Percentiles rank a stretch among this genome's conserved stretches.
These are phyloP conservation scores for Temnothorax longispinosus DNA, from an alignment of 1,140 invertebrate genomes.

Conservation along the genomic window DNA sequence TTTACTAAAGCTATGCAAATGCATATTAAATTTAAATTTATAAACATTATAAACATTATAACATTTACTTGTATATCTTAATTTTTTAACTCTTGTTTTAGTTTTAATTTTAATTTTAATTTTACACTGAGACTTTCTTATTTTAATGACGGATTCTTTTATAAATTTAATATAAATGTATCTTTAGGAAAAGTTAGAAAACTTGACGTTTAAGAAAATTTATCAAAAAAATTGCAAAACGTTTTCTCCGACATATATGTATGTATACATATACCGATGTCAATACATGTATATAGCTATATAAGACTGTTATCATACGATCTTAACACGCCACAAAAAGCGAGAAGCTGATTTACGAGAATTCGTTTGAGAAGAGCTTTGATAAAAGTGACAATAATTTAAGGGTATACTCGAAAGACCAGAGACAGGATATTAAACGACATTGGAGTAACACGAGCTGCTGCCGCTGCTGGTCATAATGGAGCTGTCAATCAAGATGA, in stretches of 20 bases:
- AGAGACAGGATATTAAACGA: conserved; percentile 35
- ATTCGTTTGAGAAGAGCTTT: neutral
- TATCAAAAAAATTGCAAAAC: neutral
- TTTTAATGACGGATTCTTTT: neutral
- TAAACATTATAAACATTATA: neutral
- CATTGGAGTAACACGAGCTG: neutral
- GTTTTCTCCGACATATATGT: neutral
- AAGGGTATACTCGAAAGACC: neutral
- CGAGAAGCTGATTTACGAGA: conserved; percentile 46
- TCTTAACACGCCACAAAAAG: neutral
- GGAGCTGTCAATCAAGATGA: conserved; percentile 35
- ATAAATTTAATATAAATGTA: neutral
- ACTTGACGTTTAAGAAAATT: neutral
- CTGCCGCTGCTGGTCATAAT: conserved; percentile 43
- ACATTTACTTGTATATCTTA: neutral
- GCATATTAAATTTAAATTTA: neutral
- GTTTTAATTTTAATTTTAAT: neutral
- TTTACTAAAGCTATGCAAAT: neutral
- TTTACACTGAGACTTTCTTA: neutral
- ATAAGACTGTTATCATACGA: too few relatives aligned
- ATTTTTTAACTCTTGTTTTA: neutral
- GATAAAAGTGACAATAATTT: conserved; percentile 35
- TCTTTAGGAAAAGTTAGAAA: neutral
- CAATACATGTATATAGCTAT: neutral
- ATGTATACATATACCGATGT: neutral